Percentiles rank a stretch among this genome's conserved stretches.
These are phyloP conservation scores for Oreortyx pictus DNA, from an alignment of 2,797 vertebrate genomes.

Conservation along the genomic window DNA sequence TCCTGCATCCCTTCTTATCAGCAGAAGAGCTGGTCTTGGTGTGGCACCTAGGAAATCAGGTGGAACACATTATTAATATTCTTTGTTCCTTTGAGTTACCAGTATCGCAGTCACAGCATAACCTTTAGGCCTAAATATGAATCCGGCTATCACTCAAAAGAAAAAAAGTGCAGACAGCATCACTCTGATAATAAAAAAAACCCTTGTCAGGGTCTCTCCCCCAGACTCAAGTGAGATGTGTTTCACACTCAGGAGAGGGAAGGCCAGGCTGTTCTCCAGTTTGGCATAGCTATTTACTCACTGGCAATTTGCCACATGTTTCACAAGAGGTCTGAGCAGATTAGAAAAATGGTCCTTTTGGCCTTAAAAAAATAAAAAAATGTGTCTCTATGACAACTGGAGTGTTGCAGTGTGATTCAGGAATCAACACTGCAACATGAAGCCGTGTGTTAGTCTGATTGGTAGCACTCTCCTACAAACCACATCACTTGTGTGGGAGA, in stretches of 20 bases:
- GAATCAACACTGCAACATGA: background rate
- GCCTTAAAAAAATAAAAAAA: constrained; percentile 26
- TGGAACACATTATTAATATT: background rate
- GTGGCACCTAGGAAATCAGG: background rate
- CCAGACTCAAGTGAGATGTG: background rate
- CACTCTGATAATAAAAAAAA: background rate
- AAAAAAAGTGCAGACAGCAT: background rate
- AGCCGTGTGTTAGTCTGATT: background rate
- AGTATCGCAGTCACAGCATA: background rate
- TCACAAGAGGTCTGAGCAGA: constrained; percentile 6
- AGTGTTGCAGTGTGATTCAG: constrained; percentile 30
- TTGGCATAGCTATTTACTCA: background rate
- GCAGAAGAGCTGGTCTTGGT: background rate
- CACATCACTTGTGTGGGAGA: background rate
- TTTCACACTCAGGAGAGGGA: background rate
- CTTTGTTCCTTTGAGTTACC: background rate
- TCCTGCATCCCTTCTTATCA: background rate
- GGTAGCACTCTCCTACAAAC: background rate
- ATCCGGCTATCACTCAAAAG: background rate
- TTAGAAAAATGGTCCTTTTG: constrained; percentile 25
- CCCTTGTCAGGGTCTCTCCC: background rate
- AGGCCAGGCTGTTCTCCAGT: background rate
- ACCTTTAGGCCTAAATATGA: background rate
- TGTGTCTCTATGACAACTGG: constrained; percentile 55
- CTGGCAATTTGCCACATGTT: background rate